Base-by-base conservation (phyloP, 2,113 vertebrate species). In the Scortum barcoo region DNA sequence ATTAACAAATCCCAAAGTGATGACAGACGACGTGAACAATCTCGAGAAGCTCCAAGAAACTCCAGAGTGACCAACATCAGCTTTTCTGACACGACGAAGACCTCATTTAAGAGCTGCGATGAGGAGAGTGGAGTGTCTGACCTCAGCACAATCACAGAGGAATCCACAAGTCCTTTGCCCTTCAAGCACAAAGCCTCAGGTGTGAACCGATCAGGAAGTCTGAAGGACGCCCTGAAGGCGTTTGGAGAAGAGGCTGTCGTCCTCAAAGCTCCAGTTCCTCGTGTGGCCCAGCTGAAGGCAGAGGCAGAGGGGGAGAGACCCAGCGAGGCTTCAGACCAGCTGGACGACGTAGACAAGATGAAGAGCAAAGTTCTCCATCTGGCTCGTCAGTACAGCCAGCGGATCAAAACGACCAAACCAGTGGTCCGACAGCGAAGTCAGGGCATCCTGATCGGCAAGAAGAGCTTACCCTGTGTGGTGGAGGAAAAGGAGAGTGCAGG, bases 311-410 rank as follows among this genome's bases (percentile, higher is more conserved):
- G 78, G 16, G 89, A 83, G 0, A 6, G 84, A 36, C 36, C 81
- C 4, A n/a, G 33, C 0, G 51, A 73, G 12, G 58, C 50, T 13
- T 30, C 53, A 5, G 48, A 85, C n/a, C 78, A 72, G 19, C 36
- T 5, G 46, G 86, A 91, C 0, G 84, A 93, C 0, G 24, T 2
- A 1, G 92, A 95, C 67, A 72, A 70, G 33, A 53, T 60, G 0
- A 93, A 95, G 84, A 97, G 93, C 87, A 97, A 95, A 91, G 98
- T 99, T 28, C 97, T 96, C 60, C 94, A 96, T 86, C 92, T 99
- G 87, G 97, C 97, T 0, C 96, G 97, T 11, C 96, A 96, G 77
- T 99, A 97, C 92, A 98, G 97, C 91, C 97, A 98, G 76, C 92
- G 96, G 33, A 95, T 97, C 81, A 97, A 96, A 92, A 93, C 81